Conservation (phyloP, 1,140 invertebrate species). For the Psix sp. region DNA sequence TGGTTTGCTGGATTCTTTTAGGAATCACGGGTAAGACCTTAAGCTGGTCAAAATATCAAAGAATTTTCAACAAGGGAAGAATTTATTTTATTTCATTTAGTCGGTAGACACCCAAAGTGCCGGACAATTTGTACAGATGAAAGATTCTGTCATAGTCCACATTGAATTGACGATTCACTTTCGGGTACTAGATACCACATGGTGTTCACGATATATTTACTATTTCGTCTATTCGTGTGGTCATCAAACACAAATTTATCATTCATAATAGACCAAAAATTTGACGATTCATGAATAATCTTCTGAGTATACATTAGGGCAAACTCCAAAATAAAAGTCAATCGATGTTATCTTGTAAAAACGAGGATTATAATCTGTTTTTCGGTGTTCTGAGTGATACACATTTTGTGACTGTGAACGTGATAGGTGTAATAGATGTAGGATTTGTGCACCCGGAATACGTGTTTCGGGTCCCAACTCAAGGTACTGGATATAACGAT, state of each 20-base stretch:
- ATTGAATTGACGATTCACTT: no score
- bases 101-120: constrained; percentile 7
- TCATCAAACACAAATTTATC: no score
- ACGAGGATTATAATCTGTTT: constrained; percentile 22
- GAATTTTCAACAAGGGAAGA: neutral
- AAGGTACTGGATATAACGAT: constrained; percentile 11
- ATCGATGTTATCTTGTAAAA: constrained; percentile 9
- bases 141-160: no score
- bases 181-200: no score
- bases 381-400: constrained; percentile 21
- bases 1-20: constrained; percentile 75
- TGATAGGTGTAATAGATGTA: constrained; percentile 21
- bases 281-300: no score
- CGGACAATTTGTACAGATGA: constrained; percentile 23
- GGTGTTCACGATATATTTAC: no score
- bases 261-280: no score
- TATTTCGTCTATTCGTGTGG: no score
- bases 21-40: constrained; percentile 74
- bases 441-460: constrained; percentile 23
- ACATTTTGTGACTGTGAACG: constrained; percentile 23
- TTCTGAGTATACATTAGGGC: neutral
- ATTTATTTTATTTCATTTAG: no score
- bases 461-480: constrained; percentile 19
- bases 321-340: constrained; percentile 5
- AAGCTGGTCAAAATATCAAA: constrained; percentile 8